Base-by-base conservation (phyloP, 2,113 vertebrate genomes). In the Trinectes maculatus region DNA sequence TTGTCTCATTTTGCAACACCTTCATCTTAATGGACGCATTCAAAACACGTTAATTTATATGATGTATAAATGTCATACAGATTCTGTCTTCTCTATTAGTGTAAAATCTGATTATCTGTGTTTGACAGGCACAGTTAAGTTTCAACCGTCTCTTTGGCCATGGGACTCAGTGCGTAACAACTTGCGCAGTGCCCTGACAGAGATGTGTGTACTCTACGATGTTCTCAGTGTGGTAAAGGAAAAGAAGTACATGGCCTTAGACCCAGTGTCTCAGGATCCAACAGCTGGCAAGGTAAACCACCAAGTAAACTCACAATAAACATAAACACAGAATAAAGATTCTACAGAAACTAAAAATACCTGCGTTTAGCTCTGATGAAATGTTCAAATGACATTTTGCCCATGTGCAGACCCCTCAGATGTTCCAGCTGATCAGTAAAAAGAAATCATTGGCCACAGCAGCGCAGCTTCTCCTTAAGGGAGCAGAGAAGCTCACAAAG, bases 131-230 rank as follows among this genome's bases (percentile, higher is more conserved):
- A 79, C 95, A 46, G 94, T 98, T 5, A 98, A 98, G 85, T 98
- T 99, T 78, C 98, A 99, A 47, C 97, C 98, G 0, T 98, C 96
- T 3, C 92, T 98, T 3, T 99, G 98, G 98, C 97, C 98, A 2
- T 99, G 98, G 98, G 98, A 99, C 87, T 96, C 96, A 0, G 97
- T 99, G 75, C 92, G 98, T 24, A 98, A 98, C 88, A 96, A 97
- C 73, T 73, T 99, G 64, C 92, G 97, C 52, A 92, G 96, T 0
- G 85, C 97, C 7, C 88, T 99, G 71, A 99, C 97, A 0, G 98
- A 99, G 86, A 98, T 98, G 95, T 99, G 97, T 46, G 98, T 99
- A 4, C 89, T 99, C 8, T 92, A 98, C 1, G 98, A 99, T 1
- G 97, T 99, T 3, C 95, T 99, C 19, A 96, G 93, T 6, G 95